Percentiles rank a stretch among this genome's conserved stretches.
These are phyloP conservation scores for Cygnus buccinator DNA, from an alignment of 2,113 vertebrate species.

Conservation along the genomic window DNA sequence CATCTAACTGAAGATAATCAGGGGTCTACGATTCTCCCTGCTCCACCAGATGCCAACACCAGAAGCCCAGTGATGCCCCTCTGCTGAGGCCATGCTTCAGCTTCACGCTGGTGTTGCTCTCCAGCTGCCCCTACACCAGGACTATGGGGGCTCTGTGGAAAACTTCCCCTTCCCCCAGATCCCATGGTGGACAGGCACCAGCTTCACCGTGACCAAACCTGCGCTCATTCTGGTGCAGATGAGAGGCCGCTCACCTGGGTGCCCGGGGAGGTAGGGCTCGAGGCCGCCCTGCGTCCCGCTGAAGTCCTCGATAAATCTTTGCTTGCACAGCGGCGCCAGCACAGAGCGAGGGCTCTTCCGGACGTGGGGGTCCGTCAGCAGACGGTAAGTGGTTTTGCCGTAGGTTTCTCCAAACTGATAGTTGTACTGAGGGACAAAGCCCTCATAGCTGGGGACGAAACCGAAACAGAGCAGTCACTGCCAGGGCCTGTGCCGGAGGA, in stretches of 20 bases:
- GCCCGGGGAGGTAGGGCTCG: not conserved
- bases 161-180: not conserved
- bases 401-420: not conserved
- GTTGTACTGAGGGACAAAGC: not conserved
- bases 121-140: rapidly evolving
- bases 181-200: rapidly evolving
- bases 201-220: rapidly evolving
- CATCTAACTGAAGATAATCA: not conserved
- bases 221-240: rapidly evolving
- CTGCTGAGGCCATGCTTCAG: not conserved
- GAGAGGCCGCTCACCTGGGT: not conserved
- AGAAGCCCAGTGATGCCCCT: not conserved
- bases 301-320: not conserved
- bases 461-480: rapidly evolving
- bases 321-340: not conserved
- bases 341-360: not conserved
- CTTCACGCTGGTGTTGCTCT: rapidly evolving
- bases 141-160: rapidly evolving
- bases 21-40: not conserved
- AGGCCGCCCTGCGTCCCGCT: rapidly evolving
- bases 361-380: rapidly evolving
- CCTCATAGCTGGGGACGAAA: not conserved
- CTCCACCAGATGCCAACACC: rapidly evolving
- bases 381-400: not conserved
- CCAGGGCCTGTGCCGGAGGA: rapidly evolving